Base-by-base conservation (phyloP, 1,140 invertebrate species). In the Lepidurus apus region DNA sequence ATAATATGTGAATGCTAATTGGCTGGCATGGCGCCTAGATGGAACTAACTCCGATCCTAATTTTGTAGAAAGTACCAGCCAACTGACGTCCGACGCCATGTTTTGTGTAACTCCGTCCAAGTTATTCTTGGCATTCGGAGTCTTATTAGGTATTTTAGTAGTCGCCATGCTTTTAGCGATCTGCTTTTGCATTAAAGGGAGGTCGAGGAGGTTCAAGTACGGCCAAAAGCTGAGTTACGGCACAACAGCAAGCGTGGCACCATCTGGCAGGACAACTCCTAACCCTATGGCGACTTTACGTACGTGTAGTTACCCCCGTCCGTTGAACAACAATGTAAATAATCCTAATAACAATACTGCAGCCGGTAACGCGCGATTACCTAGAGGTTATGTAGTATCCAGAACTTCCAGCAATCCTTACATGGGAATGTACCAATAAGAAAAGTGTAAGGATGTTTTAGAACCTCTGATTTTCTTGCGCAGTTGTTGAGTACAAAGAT, bases 51-150 rank as follows among this genome's bases (percentile, higher is more conserved):
- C 26, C 21, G 34, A 8, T 43, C 43, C 21, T 24, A n/a, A 73
- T 74, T 24, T 45, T 74, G 53, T 21, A 75, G 34, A 75, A 75
- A 43, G 74, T 26, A 42, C 74, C 1, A 75, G 74, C 74, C 43
- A 42, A 17, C 1, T 75, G 6, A 75, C 74, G 7, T 45, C 42
- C 24, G 81, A 80, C 1, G 80, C 78, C 75, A 77, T 82, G 74
- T 80, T 83, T 53, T 83, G 83, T 73, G 74, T 83, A 42, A 83
- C 81, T 21, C 81, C 82, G 10, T 81, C 82, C 42, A 82, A 82
- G n/a, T 78, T 83, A 43, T 79, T 82, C 11, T 74, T 82, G n/a
- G 79, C 82, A 0, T 82, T 83, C 42, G 80, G 80, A 10, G 73
- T 83, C 1, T 77, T 83, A 7, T 44, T 83, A 44, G 77, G 80